Conservation (phyloP, 2,888 invertebrate species). For the Corbicula japonica region DNA sequence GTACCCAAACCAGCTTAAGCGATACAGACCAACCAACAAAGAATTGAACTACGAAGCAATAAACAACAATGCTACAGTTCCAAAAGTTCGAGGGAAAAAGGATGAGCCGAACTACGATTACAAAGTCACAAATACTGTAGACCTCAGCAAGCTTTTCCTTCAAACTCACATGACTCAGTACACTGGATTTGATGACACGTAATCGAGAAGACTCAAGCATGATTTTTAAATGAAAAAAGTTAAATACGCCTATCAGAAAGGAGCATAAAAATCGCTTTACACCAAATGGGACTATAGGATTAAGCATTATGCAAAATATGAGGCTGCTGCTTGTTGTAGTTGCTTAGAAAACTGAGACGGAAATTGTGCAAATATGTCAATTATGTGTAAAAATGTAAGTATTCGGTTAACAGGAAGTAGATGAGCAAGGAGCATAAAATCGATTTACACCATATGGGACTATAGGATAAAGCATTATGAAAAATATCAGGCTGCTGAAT, state of each 20-base stretch:
- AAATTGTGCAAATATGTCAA: no score
- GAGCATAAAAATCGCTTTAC: neutral
- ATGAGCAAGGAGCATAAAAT: no score
- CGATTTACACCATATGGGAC: no score
- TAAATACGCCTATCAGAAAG: conserved; percentile 10
- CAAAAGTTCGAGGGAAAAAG: neutral
- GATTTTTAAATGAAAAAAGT: conserved; percentile 29
- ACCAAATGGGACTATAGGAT: neutral
- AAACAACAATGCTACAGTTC: conserved; percentile 36
- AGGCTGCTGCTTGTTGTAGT: no score
- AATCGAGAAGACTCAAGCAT: conserved; percentile 31
- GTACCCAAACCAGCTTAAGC: neutral
- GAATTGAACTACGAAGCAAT: conserved; percentile 45
- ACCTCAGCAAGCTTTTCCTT: conserved; percentile 43
- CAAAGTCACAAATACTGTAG: conserved; percentile 30
- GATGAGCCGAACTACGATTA: conserved; percentile 45
- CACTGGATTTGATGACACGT: no score
- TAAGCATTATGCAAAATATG: no score
- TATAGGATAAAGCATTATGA: no score
- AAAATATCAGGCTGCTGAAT: no score
- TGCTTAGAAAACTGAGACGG: no score
- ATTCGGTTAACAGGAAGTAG: no score
- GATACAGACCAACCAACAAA: conserved; percentile 1
- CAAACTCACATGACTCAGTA: conserved; percentile 39
- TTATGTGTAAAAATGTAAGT: no score